phyloP scores from a whole-genome alignment of 2,797 vertebrate species.

The Molossus molossus region DNA sequence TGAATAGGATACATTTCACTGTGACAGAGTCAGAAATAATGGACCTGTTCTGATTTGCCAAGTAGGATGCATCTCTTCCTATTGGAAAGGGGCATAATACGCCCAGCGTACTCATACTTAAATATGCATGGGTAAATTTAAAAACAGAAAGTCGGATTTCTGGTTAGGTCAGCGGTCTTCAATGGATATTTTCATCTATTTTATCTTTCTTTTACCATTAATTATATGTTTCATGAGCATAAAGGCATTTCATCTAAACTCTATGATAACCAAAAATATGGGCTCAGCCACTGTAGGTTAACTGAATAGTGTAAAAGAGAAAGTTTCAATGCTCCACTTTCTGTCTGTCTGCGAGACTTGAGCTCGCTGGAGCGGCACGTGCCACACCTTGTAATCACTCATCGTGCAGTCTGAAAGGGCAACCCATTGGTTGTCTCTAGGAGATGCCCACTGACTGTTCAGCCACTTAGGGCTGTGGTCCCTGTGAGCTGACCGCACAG shows the following conservation, averaged over 20 bases:
- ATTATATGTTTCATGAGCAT: background rate
- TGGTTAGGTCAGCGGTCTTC: background rate
- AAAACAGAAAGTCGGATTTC: background rate
- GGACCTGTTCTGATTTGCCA: background rate
- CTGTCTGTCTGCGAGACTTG: background rate
- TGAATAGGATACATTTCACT: slow-evolving; percentile 23
- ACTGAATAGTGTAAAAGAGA: slow-evolving; percentile 20
- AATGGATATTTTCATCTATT: slow-evolving; percentile 35
- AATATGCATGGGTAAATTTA: background rate
- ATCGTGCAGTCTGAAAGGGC: background rate
- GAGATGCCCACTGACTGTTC: background rate
- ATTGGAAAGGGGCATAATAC: background rate
- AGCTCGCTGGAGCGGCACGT: background rate
- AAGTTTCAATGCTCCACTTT: background rate
- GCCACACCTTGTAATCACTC: background rate
- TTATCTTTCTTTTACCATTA: slow-evolving; percentile 40
- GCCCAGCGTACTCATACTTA: background rate
- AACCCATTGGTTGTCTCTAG: background rate
- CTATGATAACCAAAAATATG: slow-evolving; percentile 1
- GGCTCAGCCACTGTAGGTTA: background rate
- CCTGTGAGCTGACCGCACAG: background rate
- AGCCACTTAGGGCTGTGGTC: background rate
- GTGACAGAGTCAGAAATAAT: background rate
- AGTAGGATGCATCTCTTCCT: background rate
- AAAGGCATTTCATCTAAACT: slow-evolving; percentile 10